These are phyloP conservation scores for Sarcophaga peregrina DNA, from an alignment of 1,140 invertebrate genomes.

Conservation along the genomic window DNA sequence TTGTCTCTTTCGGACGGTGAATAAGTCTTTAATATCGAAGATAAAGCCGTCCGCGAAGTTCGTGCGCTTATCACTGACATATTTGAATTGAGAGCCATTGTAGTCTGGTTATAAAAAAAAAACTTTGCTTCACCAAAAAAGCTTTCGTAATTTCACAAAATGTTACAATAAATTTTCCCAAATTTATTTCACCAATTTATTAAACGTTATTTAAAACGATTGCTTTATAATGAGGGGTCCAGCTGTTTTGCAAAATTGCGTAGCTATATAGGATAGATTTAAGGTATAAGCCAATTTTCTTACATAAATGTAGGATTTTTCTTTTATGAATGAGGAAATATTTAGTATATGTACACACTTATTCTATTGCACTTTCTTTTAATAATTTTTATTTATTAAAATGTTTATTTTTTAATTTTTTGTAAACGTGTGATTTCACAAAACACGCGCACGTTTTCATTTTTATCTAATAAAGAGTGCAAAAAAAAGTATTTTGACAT, in stretches of 20 bases:
- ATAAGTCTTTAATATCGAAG: constrained; percentile 60
- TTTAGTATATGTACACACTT: neutral
- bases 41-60: constrained; percentile 54
- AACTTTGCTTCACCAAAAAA: neutral
- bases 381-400: constrained; percentile 22
- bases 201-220: neutral
- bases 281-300: neutral
- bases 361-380: neutral
- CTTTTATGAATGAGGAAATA: neutral
- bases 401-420: constrained; percentile 22
- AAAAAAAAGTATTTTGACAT: neutral
- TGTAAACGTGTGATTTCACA: constrained; percentile 33
- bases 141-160: constrained; percentile 25
- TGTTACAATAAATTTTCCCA: neutral
- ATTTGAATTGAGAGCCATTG: constrained; percentile 15
- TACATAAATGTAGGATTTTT: constrained; percentile 1
- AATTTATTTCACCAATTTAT: constrained; percentile 20
- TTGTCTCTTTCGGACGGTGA: constrained; percentile 53
- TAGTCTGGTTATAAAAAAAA: neutral
- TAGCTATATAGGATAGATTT: neutral
- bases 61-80: constrained; percentile 59
- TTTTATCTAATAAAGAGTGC: constrained; percentile 9
- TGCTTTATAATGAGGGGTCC: neutral
- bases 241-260: constrained; percentile 12
- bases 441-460: constrained; percentile 32